Base-by-base conservation (phyloP, 2,888 invertebrate genomes). In the Corythucha ciliata region DNA sequence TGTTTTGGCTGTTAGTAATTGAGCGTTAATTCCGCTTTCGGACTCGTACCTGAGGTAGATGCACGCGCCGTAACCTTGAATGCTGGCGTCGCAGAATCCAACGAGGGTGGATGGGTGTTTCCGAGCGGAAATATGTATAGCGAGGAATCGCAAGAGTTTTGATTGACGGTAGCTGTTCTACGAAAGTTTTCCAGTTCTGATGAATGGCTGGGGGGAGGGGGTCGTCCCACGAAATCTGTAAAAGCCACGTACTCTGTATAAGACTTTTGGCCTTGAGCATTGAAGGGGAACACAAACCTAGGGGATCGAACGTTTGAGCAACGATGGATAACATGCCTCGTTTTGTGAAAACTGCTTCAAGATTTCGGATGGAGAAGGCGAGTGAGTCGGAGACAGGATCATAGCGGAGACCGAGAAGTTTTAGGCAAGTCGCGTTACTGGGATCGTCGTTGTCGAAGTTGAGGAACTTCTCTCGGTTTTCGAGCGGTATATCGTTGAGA, bases 81-180 rank as follows among this genome's bases (percentile, higher is more conserved):
- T 41, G 8, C 60, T 60, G 2, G 61, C 60, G 26, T 61, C 61
- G 4, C 55, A 33, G 51, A 61, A 61, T 0, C 59, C 61, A 27
- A 56, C 55, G n/a, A 57, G 42, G 40, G 58, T 47, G 16, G 39
- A 33, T 33, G n/a, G 21, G 1, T 12, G 12, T 6, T n/a, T 24
- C 1, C 16, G 10, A n/a, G 26, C 36, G 14, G 2, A 24, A 8
- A n/a, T n/a, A n/a, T n/a, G 39, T 3, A 29, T 33, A 29, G 12
- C 51, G 54, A 34, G 54, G 41, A 37, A 51, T 54, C 14, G 12
- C n/a, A 18, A 54, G 21, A 7, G 21, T 12, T 5, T 29, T 27
- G 7, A 54, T 20, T 12, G 36, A 20, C n/a, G 37, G 44, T 27
- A 52, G 16, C 16, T 37, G 14, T 25, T 8, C 27, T 10, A 32